Percentiles rank a stretch among this genome's conserved stretches.
These are phyloP conservation scores for Mastomys coucha DNA, from an alignment of 2,113 vertebrate genomes.

Conservation along the genomic window DNA sequence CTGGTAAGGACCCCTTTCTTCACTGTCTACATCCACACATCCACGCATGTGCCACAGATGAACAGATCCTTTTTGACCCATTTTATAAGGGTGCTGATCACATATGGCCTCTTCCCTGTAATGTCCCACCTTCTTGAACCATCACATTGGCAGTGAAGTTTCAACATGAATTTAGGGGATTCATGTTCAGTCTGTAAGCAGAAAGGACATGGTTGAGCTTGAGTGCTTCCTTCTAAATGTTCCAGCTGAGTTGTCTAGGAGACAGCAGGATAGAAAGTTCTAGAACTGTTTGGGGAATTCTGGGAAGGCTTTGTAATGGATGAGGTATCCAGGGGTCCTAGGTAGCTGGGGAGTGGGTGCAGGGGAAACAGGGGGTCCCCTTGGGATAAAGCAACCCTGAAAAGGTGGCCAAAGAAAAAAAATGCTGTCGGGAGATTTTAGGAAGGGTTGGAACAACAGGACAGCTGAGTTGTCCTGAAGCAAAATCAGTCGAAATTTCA, in stretches of 20 bases:
- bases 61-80: neutral
- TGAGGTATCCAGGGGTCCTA: neutral
- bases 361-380: neutral
- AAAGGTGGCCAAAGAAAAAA: neutral
- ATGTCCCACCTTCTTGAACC: neutral
- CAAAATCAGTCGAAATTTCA: neutral
- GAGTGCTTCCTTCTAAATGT: constrained; percentile 26
- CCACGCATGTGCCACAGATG: neutral
- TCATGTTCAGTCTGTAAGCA: neutral
- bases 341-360: neutral
- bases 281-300: neutral
- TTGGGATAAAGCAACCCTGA: neutral
- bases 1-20: neutral
- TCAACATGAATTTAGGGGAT: neutral
- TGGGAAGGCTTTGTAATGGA: neutral
- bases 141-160: neutral
- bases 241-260: neutral
- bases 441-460: neutral
- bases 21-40: too few species aligned
- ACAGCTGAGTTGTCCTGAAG: neutral
- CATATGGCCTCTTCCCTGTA: neutral
- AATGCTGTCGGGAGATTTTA: neutral
- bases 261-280: neutral
- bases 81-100: neutral
- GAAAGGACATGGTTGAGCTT: neutral